Base-by-base conservation (phyloP, 2,888 invertebrate species). In the Scaptomyza reducta region DNA sequence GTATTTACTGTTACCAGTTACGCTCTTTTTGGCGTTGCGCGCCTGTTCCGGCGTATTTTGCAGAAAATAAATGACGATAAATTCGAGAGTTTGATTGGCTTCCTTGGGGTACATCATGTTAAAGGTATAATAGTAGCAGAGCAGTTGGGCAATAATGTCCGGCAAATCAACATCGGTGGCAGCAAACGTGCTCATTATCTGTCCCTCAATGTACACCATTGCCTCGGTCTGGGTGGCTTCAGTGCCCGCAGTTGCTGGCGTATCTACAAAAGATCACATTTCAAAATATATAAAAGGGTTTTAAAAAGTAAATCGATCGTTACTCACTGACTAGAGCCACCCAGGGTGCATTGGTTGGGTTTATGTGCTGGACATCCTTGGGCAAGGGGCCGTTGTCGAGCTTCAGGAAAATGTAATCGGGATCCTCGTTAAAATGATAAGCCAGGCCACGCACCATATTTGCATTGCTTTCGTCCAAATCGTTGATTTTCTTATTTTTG, bases 61-160 rank as follows among this genome's bases (percentile, higher is more conserved):
- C 31, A 84, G 60, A 88, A 84, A 84, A 53, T 84, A 84, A 29
- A 86, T 59, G 72, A 89, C 84, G 50, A 84, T 87, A 86, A 84
- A 84, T 86, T 84, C 84, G 84, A 84, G 89, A 59, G 84, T 84
- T 77, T 88, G 89, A 72, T 88, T 89, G 77, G 89, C 84, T 74
- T 84, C 84, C 88, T 84, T 84, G 74, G 84, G 84, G 72, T 84
- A 84, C 84, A 84, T 89, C 84, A 84, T 84, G 80, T 84, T 84
- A 51, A 84, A 84, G 87, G 84, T 84, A 87, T 89, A 84, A 68
- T 82, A 84, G 89, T 84, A 84, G 88, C 84, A 84, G 42, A 84
- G 64, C 65, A 84, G 66, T 74, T 84, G 84, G 57, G 89, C 72
- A 72, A 84, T 66, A 11, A 84, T 83, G 35, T 84, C 84, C 22